Evolutionary conservation across 2,888 invertebrate species (phyloP).

Genomic region (Macrophya alboannulata): DNA sequence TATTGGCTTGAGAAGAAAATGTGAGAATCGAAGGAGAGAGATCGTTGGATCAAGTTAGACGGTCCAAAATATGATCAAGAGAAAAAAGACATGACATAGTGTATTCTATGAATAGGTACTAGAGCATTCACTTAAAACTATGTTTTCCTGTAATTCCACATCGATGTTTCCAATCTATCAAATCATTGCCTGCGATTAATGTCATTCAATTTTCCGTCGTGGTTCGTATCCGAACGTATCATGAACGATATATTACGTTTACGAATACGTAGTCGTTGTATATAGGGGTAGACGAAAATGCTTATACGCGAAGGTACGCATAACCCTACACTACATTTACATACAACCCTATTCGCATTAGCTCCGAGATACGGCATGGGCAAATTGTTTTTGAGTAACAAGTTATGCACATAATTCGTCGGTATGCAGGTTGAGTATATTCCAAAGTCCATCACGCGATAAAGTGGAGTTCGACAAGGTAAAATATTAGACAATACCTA

Average conservation of each 20-base stretch:
- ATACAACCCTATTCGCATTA: neutral
- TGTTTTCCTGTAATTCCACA: neutral
- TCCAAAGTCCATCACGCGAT: neutral
- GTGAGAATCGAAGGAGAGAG: neutral
- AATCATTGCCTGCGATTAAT: neutral
- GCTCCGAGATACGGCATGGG: neutral
- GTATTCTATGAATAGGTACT: too few species aligned
- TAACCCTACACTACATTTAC: neutral
- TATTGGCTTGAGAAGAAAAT: neutral
- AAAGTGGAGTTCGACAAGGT: neutral
- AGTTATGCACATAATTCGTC: constrained; percentile 1
- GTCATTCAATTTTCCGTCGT: neutral
- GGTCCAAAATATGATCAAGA: too few species aligned
- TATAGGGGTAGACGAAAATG: neutral
- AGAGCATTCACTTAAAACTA: neutral
- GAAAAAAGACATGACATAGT: too few species aligned
- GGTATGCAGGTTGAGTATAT: neutral
- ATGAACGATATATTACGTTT: neutral
- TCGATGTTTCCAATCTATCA: neutral
- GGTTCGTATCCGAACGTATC: too few species aligned
- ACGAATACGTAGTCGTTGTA: neutral
- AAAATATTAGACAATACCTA: neutral
- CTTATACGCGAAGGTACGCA: neutral
- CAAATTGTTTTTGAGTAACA: constrained; percentile 2
- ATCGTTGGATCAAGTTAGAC: too few species aligned